Evolutionary conservation across 92 coral and sea anemone genomes (phyloP), one percentile per base, ranked within the genome.

Genomic region (Chrysogorgia sp.): DNA sequence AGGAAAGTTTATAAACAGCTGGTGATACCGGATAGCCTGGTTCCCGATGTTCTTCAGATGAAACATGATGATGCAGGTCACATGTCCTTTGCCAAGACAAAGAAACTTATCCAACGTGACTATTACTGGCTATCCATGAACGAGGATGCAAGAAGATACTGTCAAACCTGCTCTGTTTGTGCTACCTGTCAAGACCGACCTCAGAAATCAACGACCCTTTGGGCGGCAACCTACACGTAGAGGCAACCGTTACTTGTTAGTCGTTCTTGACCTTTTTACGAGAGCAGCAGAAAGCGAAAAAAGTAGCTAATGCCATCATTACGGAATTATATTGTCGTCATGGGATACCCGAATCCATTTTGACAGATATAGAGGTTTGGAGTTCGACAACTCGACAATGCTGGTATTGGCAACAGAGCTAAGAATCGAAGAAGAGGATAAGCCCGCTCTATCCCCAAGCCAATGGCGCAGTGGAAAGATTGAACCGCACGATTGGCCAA

Each of bases 351-450:
- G n/a, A n/a, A n/a, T n/a, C n/a, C n/a, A n/a, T n/a, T n/a, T n/a
- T n/a, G n/a, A n/a, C n/a, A n/a, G n/a, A n/a, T n/a, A n/a, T n/a
- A n/a, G n/a, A 37, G 12, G 5, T 37, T 37, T 37, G 43, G 43
- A 58, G 21, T 75, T 59, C 58, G 70, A 75, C 68, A 75, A 75
- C 58, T 34, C 53, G 7, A 33, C 81, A n/a, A 57, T 59, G 56
- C 48, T 34, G 48, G 70, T 59, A 20, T 49, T 75, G 53, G 81
- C 70, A 33, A 9, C 32, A 22, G 81, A 58, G 31, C 13, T 58
- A 34, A 31, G 69, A n/a, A 75, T 75, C 55, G 81, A 75, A 60
- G 21, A 76, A 76, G 58, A 59, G 71, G 41, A 41, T 76, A 35
- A 37, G 43, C 40, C 62, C 82, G 15, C 82, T 58, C 21, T 58